Evolutionary conservation across 2,888 invertebrate genomes (phyloP).

Genomic region (Panzeria rudis): DNA sequence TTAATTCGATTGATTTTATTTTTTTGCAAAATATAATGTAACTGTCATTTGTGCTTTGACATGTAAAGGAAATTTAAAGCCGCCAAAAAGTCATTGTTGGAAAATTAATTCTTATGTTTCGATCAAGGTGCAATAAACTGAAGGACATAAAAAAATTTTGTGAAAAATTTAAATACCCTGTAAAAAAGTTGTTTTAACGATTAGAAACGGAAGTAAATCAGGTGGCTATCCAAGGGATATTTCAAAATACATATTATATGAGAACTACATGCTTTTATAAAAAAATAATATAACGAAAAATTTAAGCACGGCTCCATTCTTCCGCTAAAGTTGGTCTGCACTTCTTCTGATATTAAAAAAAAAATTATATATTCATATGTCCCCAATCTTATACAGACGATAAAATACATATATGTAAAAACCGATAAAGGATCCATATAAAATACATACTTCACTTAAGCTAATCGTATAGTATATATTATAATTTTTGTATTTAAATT

Average conservation of each 20-base stretch:
- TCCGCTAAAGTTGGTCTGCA: too few species aligned
- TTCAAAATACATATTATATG: too few species aligned
- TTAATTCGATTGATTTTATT: slow-evolving; percentile 14
- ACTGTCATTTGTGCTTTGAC: slow-evolving; percentile 19
- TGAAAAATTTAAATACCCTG: too few species aligned
- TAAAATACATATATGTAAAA: not conserved
- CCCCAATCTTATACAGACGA: not conserved
- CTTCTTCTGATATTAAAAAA: too few species aligned
- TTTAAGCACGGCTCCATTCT: too few species aligned
- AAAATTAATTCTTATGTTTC: not conserved
- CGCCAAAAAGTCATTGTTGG: not conserved
- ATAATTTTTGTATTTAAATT: slow-evolving; percentile 6
- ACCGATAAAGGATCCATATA: not conserved
- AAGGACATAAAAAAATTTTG: not conserved
- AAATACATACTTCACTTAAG: not conserved
- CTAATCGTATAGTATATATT: slow-evolving; percentile 38
- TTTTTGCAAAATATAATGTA: slow-evolving; percentile 30
- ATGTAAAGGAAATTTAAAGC: slow-evolving; percentile 14
- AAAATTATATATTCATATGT: too few species aligned
- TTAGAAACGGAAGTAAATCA: too few species aligned
- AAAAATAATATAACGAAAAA: too few species aligned
- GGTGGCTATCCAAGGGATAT: too few species aligned
- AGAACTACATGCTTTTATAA: too few species aligned
- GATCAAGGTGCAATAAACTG: not conserved
- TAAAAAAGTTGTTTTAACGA: too few species aligned